Conservation (phyloP, 2,797 vertebrate genomes). For the Pseudochromis fuscus region DNA sequence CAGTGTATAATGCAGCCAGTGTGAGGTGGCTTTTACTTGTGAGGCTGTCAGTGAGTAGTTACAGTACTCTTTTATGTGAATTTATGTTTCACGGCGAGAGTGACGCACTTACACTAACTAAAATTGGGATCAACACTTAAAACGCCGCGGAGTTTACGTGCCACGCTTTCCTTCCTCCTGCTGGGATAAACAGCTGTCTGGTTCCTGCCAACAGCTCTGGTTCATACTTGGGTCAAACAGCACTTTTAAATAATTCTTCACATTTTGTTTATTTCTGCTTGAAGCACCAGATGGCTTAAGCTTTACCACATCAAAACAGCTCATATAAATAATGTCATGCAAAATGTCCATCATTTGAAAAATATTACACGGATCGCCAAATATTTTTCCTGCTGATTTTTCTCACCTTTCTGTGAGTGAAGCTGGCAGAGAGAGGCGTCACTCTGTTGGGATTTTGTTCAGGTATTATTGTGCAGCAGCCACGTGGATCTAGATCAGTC, state of each 20-base stretch:
- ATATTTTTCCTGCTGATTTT: not conserved
- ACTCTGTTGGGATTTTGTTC: constrained; percentile 3
- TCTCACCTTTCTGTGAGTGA: not conserved
- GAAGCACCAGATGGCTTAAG: constrained; percentile 35
- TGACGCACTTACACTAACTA: constrained; percentile 7
- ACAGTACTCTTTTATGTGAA: constrained; percentile 5
- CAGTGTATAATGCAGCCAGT: not conserved
- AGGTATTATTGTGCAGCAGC: constrained; percentile 7
- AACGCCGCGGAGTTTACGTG: not conserved
- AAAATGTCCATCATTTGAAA: not conserved
- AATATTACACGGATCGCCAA: not conserved
- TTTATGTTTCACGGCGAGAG: constrained; percentile 16
- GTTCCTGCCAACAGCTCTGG: constrained; percentile 22
- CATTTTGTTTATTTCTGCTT: constrained; percentile 25
- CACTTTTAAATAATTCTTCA: constrained; percentile 54
- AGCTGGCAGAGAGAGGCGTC: not conserved
- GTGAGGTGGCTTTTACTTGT: constrained; percentile 30
- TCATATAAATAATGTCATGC: not conserved
- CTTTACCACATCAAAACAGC: constrained; percentile 2
- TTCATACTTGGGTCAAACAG: constrained; percentile 44
- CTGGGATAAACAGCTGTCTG: constrained; percentile 17
- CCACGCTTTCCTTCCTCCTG: not conserved
- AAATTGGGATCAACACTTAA: not conserved
- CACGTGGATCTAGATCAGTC: constrained; percentile 29
- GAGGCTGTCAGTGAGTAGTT: constrained; percentile 8